Evolutionary conservation across 2,113 vertebrate species (phyloP).

Genomic region (Geothlypis trichas): DNA sequence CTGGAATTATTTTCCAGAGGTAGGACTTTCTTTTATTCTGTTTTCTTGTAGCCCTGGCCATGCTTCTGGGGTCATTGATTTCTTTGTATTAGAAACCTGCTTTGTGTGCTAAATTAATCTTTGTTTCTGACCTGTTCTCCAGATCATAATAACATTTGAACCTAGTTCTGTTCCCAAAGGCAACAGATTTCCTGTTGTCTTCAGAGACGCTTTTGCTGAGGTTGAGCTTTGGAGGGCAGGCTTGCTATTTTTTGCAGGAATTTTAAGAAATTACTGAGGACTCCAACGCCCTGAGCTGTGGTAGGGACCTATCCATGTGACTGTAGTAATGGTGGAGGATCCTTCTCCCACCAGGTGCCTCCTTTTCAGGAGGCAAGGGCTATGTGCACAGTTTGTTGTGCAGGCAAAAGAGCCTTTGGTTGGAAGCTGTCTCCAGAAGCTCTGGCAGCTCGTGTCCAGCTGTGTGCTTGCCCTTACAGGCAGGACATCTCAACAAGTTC

Average conservation of each 20-base stretch:
- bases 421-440: not conserved
- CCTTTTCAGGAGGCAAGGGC: not conserved
- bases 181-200: not conserved
- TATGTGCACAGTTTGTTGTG: accelerated
- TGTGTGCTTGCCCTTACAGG: not conserved
- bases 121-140: not conserved
- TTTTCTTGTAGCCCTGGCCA: not conserved
- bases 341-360: not conserved
- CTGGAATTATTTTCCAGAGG: not conserved
- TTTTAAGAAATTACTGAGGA: not conserved
- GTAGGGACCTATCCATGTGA: not conserved
- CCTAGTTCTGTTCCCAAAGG: not conserved
- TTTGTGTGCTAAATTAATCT: not conserved
- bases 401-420: not conserved
- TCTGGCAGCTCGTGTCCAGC: not conserved
- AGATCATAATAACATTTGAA: not conserved
- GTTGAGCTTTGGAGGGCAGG: not conserved
- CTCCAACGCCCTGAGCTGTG: accelerated
- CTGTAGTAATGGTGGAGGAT: not conserved
- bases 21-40: not conserved
- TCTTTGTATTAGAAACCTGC: not conserved
- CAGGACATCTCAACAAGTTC: not conserved
- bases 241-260: not conserved
- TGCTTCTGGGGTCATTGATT: not conserved
- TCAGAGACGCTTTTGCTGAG: not conserved